These are phyloP conservation scores for Campoletis sonorensis DNA, from an alignment of 1,140 invertebrate species.

Conservation along the genomic window DNA sequence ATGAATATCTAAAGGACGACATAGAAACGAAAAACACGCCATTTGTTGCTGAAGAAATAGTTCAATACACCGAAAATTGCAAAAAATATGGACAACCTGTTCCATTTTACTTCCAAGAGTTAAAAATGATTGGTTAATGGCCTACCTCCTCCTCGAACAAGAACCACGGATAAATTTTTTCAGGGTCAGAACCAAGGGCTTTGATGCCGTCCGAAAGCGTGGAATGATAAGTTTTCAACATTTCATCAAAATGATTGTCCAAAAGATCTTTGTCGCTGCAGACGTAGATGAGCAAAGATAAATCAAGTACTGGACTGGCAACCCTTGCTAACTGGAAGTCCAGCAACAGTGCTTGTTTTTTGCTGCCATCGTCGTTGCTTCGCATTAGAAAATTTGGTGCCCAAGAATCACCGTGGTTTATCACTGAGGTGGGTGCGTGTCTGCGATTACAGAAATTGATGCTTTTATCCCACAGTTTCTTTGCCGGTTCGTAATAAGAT, in stretches of 20 bases:
- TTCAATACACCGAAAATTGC: too few species aligned
- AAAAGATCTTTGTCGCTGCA: constrained; percentile 79
- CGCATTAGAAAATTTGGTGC: constrained; percentile 83
- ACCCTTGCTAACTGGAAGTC: constrained; percentile 84
- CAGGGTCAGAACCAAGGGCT: constrained; percentile 79
- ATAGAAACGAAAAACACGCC: too few species aligned
- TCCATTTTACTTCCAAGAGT: too few species aligned
- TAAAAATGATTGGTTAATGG: not conserved
- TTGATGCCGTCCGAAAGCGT: constrained; percentile 77
- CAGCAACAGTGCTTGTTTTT: constrained; percentile 78
- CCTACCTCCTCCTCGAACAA: constrained; percentile 68
- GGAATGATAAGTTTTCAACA: constrained; percentile 79
- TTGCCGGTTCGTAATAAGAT: constrained; percentile 57
- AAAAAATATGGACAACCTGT: too few species aligned
- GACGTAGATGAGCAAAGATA: constrained; percentile 80
- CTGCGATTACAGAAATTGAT: constrained; percentile 57
- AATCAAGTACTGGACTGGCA: constrained; percentile 79
- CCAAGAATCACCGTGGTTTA: constrained; percentile 86
- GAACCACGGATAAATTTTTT: constrained; percentile 79
- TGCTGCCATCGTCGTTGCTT: constrained; percentile 65
- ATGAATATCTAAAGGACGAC: too few species aligned
- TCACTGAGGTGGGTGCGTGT: constrained; percentile 73
- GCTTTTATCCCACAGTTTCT: constrained; percentile 64
- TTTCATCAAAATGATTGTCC: constrained; percentile 77
- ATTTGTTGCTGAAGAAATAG: too few species aligned